Evolutionary conservation across 2,888 invertebrate species (phyloP).

Genomic region (Brachypterus glaber): DNA sequence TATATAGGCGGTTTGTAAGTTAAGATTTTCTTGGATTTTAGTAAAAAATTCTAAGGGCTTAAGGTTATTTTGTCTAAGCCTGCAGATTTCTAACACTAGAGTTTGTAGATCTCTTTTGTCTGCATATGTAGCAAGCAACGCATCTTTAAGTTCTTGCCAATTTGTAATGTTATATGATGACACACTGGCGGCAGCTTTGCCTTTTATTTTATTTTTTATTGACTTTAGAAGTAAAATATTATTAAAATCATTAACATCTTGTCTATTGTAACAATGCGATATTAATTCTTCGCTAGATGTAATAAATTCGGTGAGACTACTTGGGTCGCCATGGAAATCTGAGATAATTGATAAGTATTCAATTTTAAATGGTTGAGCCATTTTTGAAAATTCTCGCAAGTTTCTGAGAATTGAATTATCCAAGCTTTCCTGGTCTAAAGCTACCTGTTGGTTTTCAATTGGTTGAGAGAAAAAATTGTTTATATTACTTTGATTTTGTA

Average conservation of each 20-base stretch:
- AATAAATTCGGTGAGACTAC: neutral
- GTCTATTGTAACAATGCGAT: neutral
- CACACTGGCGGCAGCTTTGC: neutral
- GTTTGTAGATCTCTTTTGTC: constrained; percentile 1
- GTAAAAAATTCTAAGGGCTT: neutral
- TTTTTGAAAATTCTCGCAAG: no score
- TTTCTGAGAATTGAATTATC: no score
- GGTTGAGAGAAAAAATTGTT: no score
- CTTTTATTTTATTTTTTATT: neutral
- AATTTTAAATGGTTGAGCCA: neutral
- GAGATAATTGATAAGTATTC: neutral
- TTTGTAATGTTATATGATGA: neutral
- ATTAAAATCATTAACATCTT: neutral
- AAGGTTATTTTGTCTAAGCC: neutral
- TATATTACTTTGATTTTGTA: no score
- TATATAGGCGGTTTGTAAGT: neutral
- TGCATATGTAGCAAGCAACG: neutral
- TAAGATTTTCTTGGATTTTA: neutral
- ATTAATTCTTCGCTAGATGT: neutral
- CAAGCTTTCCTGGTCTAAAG: no score
- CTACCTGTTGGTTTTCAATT: no score
- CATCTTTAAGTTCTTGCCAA: neutral
- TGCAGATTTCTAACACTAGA: neutral
- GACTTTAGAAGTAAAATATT: neutral
- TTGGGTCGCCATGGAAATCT: neutral